Conservation (phyloP, 2,797 vertebrate genomes). For the Sebastes hubbsi region DNA sequence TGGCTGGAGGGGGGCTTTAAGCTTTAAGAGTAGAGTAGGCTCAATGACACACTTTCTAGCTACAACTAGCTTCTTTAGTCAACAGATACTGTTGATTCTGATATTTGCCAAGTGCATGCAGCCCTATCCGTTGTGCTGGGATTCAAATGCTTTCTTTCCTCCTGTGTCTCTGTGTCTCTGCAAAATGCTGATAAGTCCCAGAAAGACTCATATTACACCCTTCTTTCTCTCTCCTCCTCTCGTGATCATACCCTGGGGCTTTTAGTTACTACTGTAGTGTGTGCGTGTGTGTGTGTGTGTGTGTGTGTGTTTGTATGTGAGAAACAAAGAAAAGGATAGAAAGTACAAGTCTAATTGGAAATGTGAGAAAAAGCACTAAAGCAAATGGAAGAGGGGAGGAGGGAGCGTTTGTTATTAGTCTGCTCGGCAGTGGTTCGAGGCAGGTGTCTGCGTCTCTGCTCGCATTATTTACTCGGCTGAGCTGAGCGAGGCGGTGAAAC, state of each 20-base stretch:
- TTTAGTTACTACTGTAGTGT: constrained; percentile 42
- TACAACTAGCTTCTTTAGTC: constrained; percentile 34
- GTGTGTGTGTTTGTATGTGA: constrained; percentile 3
- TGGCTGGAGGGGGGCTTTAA: not conserved
- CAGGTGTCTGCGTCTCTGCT: constrained; percentile 54
- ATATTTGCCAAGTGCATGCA: constrained; percentile 36
- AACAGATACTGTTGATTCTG: constrained; percentile 48
- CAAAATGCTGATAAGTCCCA: constrained; percentile 75
- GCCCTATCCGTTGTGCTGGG: constrained; percentile 17
- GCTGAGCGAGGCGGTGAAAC: constrained; percentile 34
- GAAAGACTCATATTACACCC: constrained; percentile 57
- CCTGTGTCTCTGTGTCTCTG: constrained; percentile 57
- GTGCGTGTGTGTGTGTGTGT: constrained; percentile 9
- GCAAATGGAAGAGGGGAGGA: constrained; percentile 21
- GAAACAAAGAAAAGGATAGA: constrained; percentile 44
- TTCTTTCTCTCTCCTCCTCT: constrained; percentile 20
- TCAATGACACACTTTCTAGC: constrained; percentile 20
- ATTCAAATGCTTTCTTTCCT: constrained; percentile 46
- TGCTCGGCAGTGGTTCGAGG: constrained; percentile 40
- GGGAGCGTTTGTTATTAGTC: constrained; percentile 58
- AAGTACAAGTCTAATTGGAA: constrained; percentile 54
- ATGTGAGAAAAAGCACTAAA: constrained; percentile 37
- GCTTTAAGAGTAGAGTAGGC: not conserved
- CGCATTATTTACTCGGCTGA: constrained; percentile 60
- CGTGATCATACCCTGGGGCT: constrained; percentile 55